Base-by-base conservation (phyloP, 1,140 invertebrate genomes). In the Leptopilina boulardi region DNA sequence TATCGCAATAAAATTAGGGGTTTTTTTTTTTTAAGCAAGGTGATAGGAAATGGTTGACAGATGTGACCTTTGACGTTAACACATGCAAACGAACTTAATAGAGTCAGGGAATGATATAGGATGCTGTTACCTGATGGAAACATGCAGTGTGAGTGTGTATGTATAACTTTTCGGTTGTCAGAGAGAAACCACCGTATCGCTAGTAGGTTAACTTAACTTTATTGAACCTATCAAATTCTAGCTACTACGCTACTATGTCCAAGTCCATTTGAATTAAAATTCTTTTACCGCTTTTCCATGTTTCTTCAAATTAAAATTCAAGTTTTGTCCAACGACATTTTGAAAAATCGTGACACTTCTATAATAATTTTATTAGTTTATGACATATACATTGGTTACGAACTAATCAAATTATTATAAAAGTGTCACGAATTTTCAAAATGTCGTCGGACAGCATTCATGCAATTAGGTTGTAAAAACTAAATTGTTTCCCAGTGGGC, bases 151-250 rank as follows among this genome's bases (percentile, higher is more conserved):
- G n/a, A 8, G 5, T 26, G 59, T 66, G 59, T 66, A 30, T 38
- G 5, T 26, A 66, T 66, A 66, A 66, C 59, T 66, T 66, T 66
- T 66, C 59, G 5, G 59, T 30, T 66, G 21, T 15, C 23, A 26
- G 23, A 66, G 59, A 66, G 59, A 66, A 66, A 66, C 59, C 59
- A 66, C 59, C 23, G n/a, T n/a, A 66, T 3, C 13, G 59, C 13
- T 66, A 66, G 59, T 66, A 30, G 51, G 21, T 51, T n/a, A n/a
- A n/a, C 23, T 66, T 30, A 66, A 66, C 59, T 66, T 66, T 30
- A 66, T 66, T 56, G 73, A 73, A 72, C 34, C 70, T 71, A 71
- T 71, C 41, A 71, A 21, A 42, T 71, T 42, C 70, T 38, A 13
- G 38, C 18, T 54, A n/a, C 42, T 56, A 74, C 30, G 19, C 23